These are phyloP conservation scores for Hemicordylus capensis DNA, from an alignment of 2,113 vertebrate species.

Conservation along the genomic window DNA sequence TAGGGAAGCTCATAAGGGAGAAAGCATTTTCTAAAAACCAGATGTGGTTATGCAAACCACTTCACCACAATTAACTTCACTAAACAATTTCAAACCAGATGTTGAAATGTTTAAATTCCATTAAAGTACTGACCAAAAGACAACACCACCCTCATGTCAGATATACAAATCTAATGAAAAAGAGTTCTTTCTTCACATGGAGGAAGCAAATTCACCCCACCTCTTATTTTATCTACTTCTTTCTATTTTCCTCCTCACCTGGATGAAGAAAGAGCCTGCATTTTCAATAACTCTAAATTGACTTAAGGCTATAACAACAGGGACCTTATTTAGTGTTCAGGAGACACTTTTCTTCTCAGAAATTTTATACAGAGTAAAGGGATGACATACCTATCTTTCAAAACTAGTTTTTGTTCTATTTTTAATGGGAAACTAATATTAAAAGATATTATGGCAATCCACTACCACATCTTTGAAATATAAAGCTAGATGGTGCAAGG, in stretches of 20 bases:
- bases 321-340: not conserved
- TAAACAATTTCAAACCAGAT: too few species aligned
- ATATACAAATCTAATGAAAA: not conserved
- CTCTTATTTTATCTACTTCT: not conserved
- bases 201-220: not conserved
- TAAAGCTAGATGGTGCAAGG: not conserved
- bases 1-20: too few species aligned
- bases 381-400: not conserved
- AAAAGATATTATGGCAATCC: too few species aligned
- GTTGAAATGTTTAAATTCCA: too few species aligned
- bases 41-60: too few species aligned
- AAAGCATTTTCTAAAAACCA: too few species aligned
- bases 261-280: not conserved
- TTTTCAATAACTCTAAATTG: not conserved
- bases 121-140: too few species aligned
- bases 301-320: accelerated
- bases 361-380: not conserved
- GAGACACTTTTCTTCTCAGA: not conserved
- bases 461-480: not conserved
- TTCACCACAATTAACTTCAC: too few species aligned
- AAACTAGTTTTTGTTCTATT: not conserved
- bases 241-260: not conserved
- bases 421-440: too few species aligned
- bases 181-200: not conserved
- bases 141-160: too few species aligned